Evolutionary conservation across 2,113 vertebrate genomes (phyloP).

Genomic region (Zeus faber): DNA sequence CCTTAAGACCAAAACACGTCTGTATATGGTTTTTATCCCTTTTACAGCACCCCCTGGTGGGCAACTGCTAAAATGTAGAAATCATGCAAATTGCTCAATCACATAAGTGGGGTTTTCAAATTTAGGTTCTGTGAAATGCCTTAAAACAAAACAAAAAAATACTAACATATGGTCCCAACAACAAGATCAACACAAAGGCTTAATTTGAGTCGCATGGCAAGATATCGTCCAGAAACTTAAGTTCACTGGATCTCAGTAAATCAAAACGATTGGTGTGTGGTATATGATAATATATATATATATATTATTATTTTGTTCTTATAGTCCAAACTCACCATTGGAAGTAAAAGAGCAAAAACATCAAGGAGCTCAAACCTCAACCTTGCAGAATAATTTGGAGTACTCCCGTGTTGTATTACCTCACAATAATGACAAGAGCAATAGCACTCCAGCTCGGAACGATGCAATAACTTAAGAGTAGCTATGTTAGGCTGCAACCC

Average conservation of each 20-base stretch:
- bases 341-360: slow-evolving; percentile 45
- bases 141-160: no score
- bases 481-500: slow-evolving; percentile 79
- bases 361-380: slow-evolving; percentile 34
- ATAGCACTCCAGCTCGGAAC: slow-evolving; percentile 76
- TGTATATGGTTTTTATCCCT: slow-evolving; percentile 22
- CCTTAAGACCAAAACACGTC: slow-evolving; percentile 24
- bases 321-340: background rate
- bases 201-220: slow-evolving; percentile 13
- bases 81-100: slow-evolving; percentile 23
- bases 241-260: no score
- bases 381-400: slow-evolving; percentile 53
- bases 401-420: slow-evolving; percentile 60
- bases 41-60: slow-evolving; percentile 13
- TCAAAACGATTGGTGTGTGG: no score
- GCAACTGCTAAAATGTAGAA: slow-evolving; percentile 6
- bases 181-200: slow-evolving; percentile 20
- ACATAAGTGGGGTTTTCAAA: background rate
- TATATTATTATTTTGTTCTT: slow-evolving; percentile 1
- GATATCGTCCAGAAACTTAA: no score
- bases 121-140: background rate
- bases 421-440: slow-evolving; percentile 71
- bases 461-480: slow-evolving; percentile 82
- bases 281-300: no score
- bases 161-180: slow-evolving; percentile 24